Conservation (phyloP, 2,888 invertebrate species). For the Danaus chrysippus region DNA sequence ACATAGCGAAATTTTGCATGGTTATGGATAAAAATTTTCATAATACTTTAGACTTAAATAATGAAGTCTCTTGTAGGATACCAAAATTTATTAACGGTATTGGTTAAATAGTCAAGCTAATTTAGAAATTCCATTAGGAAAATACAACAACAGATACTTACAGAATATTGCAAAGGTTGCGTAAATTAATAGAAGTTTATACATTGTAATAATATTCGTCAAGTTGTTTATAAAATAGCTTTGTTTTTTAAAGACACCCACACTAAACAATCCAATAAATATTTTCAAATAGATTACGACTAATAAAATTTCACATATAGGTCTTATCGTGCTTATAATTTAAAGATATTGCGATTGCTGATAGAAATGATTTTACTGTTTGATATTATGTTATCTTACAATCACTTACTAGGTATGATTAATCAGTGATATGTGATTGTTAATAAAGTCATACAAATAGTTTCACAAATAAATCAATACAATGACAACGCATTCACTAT, state of each 20-base stretch:
- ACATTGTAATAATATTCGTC: constrained; percentile 9
- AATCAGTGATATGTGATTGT: constrained; percentile 5
- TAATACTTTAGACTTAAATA: too few relatives aligned
- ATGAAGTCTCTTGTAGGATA: too few relatives aligned
- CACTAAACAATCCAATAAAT: not conserved
- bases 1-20: too few relatives aligned
- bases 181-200: constrained; percentile 8
- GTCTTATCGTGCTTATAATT: constrained; percentile 37
- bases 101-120: too few relatives aligned
- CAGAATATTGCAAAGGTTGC: constrained; percentile 3
- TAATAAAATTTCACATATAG: not conserved
- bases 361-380: constrained; percentile 47
- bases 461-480: not conserved
- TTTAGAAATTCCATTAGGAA: not conserved
- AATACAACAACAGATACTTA: constrained; percentile 11
- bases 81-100: too few relatives aligned
- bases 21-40: too few relatives aligned
- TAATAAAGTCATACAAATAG: not conserved
- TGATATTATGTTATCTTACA: constrained; percentile 29
- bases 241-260: constrained; percentile 15
- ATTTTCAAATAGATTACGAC: not conserved
- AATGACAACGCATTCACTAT: not conserved
- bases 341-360: constrained; percentile 41
- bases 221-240: not conserved
- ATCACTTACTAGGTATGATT: constrained; percentile 8